Conservation (phyloP, 2,797 vertebrate genomes). For the Champsocephalus gunnari region DNA sequence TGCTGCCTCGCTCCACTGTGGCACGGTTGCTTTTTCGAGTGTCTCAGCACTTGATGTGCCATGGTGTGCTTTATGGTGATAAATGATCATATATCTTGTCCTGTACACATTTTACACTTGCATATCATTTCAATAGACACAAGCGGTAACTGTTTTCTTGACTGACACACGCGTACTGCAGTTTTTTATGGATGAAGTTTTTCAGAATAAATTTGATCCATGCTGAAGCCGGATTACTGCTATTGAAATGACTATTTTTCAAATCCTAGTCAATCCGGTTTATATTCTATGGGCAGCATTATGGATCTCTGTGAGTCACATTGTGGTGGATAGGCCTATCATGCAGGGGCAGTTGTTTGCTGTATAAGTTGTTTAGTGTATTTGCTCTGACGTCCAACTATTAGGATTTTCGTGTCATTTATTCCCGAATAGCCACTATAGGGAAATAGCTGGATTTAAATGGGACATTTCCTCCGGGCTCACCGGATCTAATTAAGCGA, state of each 20-base stretch:
- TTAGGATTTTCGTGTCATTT: conserved; percentile 48
- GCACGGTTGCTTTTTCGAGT: neutral
- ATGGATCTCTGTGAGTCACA: conserved; percentile 13
- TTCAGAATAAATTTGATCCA: conserved; percentile 37
- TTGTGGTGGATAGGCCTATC: conserved; percentile 21
- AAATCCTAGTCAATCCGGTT: conserved; percentile 1
- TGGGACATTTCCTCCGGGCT: conserved; percentile 50
- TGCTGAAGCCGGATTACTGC: conserved; percentile 28
- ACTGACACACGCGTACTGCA: conserved; percentile 32
- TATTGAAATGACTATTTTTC: conserved; percentile 13
- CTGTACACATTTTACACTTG: conserved; percentile 1
- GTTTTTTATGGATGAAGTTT: conserved; percentile 68
- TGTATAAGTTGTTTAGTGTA: conserved; percentile 38
- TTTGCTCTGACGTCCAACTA: conserved; percentile 13
- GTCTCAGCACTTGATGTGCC: conserved; percentile 36
- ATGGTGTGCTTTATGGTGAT: conserved; percentile 18
- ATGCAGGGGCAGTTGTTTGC: conserved; percentile 16
- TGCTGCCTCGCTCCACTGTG: conserved; percentile 23
- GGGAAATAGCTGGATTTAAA: conserved; percentile 35
- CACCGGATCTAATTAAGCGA: conserved; percentile 61
- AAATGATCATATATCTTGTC: conserved; percentile 2
- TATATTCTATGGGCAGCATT: conserved; percentile 11
- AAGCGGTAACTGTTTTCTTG: neutral
- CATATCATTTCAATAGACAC: neutral
- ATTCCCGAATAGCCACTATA: conserved; percentile 20